These are phyloP conservation scores for Homarus americanus DNA, from an alignment of 1,140 invertebrate genomes.

Conservation along the genomic window DNA sequence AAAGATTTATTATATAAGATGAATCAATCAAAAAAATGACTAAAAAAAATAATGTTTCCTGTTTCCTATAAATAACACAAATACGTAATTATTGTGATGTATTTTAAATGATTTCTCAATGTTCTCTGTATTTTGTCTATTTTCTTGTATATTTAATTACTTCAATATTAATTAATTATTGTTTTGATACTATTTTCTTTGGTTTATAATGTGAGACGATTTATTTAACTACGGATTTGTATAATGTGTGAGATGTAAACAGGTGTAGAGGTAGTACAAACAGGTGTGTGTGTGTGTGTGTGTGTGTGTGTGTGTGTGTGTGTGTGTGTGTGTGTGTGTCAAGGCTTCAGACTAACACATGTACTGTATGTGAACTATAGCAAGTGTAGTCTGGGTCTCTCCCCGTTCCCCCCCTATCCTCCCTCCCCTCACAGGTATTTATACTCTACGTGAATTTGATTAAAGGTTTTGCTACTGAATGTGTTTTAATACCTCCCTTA, in stretches of 20 bases:
- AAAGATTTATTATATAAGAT: background rate
- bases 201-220: too few species aligned
- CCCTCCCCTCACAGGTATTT: too few species aligned
- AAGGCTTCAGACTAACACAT: too few species aligned
- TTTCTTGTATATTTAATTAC: too few species aligned
- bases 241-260: background rate
- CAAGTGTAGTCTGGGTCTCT: background rate
- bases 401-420: too few species aligned
- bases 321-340: too few species aligned
- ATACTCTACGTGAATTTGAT: constrained; percentile 6
- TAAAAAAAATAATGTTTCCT: background rate
- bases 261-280: background rate
- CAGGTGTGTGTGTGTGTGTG: too few species aligned
- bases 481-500: background rate
- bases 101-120: background rate
- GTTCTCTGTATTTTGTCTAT: background rate
- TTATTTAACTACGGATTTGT: too few species aligned
- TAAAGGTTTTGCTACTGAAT: background rate
- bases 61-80: background rate
- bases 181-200: too few species aligned
- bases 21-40: background rate
- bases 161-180: too few species aligned
- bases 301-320: too few species aligned
- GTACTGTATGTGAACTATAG: background rate
- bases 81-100: background rate